Evolutionary conservation across 1,140 invertebrate genomes (phyloP), one percentile per base, ranked within the genome.

Genomic region (Frieseomelitta varia): DNA sequence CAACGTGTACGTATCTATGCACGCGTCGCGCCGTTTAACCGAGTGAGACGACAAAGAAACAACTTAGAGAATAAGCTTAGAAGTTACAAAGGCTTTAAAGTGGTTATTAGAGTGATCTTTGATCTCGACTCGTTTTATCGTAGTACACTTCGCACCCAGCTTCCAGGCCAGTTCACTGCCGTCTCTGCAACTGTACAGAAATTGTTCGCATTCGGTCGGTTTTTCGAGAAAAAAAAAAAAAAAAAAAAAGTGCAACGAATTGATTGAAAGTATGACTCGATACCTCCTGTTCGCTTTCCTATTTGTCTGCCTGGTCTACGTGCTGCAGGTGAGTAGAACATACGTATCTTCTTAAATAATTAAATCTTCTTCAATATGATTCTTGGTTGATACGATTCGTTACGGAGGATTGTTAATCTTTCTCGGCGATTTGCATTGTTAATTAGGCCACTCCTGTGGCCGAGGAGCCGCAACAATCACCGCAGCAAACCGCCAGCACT

Each of bases 181-280:
- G 78, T 56, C 58, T 58, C 65, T 55, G 51, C 11, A 10, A 73
- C 39, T 8, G 39, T 8, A 47, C 58, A 47, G 77, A 80, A 84
- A 67, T 51, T 51, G 19, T 71, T 6, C 61, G 4, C 34, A 51
- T 15, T 19, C 30, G 8, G 8, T 4, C 11, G 11, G 11, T 21
- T 1, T 1, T 1, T 1, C 30, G 10, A 19, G 0, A 21, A n/a
- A 6, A n/a, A n/a, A n/a, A n/a, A n/a, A n/a, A n/a, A n/a, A n/a
- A n/a, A n/a, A n/a, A n/a, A n/a, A 30, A 14, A 58, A 27, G 24
- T 51, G 17, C 30, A 30, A n/a, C 63, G n/a, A 10, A n/a, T 30
- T 30, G 19, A 10, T 30, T 19, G n/a, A 21, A 1, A 56, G 21
- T n/a, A 92, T 92, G 91, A 53, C 85, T 27, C 91, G 90, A 55